A percentile compares a stretch with the other conserved stretches of the same genome.
These are phyloP conservation scores for Vidua chalybeata DNA, from an alignment of 2,113 vertebrate species.

Conservation along the genomic window DNA sequence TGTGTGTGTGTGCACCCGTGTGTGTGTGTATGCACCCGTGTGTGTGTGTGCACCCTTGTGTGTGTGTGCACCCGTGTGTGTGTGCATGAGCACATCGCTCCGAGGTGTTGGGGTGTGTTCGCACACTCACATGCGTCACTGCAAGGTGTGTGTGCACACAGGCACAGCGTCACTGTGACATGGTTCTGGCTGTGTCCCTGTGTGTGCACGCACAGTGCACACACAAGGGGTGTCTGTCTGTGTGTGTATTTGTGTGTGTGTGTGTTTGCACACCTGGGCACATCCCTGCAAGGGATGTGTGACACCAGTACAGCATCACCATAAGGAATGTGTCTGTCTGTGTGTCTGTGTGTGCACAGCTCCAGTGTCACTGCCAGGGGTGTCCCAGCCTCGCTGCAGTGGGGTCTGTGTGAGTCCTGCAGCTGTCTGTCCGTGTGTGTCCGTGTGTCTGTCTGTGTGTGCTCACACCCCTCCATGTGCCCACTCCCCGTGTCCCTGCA, in stretches of 20 bases:
- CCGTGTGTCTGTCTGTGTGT: neutral
- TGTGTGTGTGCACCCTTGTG: too few species aligned
- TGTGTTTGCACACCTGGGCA: neutral
- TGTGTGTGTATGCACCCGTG: too few species aligned
- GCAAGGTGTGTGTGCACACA: neutral
- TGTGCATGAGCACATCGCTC: rapidly evolving
- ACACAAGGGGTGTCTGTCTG: neutral
- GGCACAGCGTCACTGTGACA: rapidly evolving
- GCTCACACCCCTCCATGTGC: neutral
- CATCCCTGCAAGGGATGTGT: neutral
- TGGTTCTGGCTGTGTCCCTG: neutral
- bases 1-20: too few species aligned
- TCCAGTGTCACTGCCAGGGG: neutral
- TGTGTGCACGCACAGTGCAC: rapidly evolving
- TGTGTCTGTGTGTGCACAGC: neutral
- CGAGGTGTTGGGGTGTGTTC: neutral
- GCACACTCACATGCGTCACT: rapidly evolving
- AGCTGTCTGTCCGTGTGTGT: neutral
- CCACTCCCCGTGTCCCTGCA: neutral
- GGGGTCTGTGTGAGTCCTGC: neutral
- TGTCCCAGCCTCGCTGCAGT: neutral
- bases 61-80: neutral
- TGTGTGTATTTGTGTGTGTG: rapidly evolving
- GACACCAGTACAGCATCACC: neutral
- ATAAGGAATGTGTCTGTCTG: neutral